A percentile compares a stretch with the other conserved stretches of the same genome.
These are phyloP conservation scores for Molothrus ater DNA, from an alignment of 2,797 vertebrate species.

Conservation along the genomic window DNA sequence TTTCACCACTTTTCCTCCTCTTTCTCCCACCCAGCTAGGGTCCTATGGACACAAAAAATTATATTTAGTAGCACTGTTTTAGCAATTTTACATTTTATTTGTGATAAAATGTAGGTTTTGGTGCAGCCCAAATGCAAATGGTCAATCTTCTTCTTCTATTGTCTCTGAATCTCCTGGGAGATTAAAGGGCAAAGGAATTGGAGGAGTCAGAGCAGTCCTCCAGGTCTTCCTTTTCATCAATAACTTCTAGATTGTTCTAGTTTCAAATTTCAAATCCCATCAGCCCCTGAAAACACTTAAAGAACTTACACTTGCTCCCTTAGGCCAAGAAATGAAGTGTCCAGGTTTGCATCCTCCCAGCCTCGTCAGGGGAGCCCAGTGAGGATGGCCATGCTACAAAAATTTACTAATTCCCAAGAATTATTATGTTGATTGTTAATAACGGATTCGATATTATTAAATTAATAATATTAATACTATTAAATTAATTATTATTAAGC, in stretches of 20 bases:
- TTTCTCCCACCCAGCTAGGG: background rate
- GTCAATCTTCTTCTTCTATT: rapidly evolving
- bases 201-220: background rate
- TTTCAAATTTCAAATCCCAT: background rate
- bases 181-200: background rate
- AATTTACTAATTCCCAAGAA: background rate
- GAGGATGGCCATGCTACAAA: background rate
- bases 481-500: background rate
- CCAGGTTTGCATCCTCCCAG: background rate
- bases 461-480: background rate
- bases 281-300: background rate
- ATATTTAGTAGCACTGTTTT: background rate
- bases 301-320: background rate
- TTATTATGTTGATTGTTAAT: background rate
- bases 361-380: background rate
- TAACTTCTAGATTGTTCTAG: background rate
- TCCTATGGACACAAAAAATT: background rate
- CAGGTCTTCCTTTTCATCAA: background rate
- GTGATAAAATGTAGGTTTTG: background rate
- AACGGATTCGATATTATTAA: background rate
- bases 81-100: background rate
- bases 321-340: background rate
- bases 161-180: background rate
- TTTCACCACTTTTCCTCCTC: background rate
- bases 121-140: background rate